A percentile compares a stretch with the other conserved stretches of the same genome.
Conservation (phyloP, 2,888 invertebrate species). For the Drymonia ruficornis region DNA sequence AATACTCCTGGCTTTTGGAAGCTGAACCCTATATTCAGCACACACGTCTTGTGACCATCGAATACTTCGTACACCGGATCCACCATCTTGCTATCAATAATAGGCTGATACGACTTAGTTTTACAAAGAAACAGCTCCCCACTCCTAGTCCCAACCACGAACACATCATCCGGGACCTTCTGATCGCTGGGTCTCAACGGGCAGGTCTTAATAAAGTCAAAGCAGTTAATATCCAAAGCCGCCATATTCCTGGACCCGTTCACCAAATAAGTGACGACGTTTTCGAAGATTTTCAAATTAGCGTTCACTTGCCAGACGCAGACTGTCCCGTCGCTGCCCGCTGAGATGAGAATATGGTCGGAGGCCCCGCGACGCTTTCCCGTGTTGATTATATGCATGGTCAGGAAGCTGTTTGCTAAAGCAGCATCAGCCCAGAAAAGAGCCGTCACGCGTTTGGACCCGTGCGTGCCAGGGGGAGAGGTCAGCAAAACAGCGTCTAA, state of each 20-base stretch:
- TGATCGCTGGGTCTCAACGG: slow-evolving; percentile 59
- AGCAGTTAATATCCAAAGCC: slow-evolving; percentile 63
- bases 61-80: slow-evolving; percentile 64
- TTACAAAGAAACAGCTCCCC: slow-evolving; percentile 63
- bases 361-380: slow-evolving; percentile 64
- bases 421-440: slow-evolving; percentile 66
- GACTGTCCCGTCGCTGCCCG: slow-evolving; percentile 59
- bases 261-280: slow-evolving; percentile 55
- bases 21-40: slow-evolving; percentile 64
- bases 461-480: slow-evolving; percentile 63
- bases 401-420: slow-evolving; percentile 57
- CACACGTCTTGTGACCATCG: slow-evolving; percentile 60
- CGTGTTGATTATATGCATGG: slow-evolving; percentile 60
- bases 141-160: slow-evolving; percentile 65
- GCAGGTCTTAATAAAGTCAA: slow-evolving; percentile 65
- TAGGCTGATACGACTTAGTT: slow-evolving; percentile 39
- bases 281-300: slow-evolving; percentile 58
- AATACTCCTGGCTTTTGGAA: slow-evolving; percentile 61
- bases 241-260: slow-evolving; percentile 55
- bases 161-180: slow-evolving; percentile 57
- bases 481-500: slow-evolving; percentile 52
- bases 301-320: slow-evolving; percentile 72
- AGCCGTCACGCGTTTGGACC: slow-evolving; percentile 56
- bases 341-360: slow-evolving; percentile 61
- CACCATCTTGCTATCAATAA: slow-evolving; percentile 36